Percentiles rank a stretch among this genome's conserved stretches.
Evolutionary conservation across 2,113 vertebrate genomes (phyloP).

Genomic region (Gorilla gorilla): DNA sequence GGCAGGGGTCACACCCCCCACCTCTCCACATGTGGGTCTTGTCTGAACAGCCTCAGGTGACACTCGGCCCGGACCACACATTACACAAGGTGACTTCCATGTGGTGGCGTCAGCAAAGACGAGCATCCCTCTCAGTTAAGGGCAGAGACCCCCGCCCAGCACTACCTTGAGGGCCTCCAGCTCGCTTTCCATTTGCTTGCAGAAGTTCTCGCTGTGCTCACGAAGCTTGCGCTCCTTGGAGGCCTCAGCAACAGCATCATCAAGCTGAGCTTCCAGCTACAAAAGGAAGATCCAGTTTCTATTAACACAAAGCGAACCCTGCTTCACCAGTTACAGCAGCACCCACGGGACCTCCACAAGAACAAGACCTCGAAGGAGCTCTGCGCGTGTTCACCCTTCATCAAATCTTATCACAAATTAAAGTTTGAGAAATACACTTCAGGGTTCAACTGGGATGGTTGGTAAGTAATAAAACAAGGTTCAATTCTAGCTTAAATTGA

Average conservation of each 20-base stretch:
- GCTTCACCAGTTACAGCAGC: neutral
- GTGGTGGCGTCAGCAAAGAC: fast-evolving
- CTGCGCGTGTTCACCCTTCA: neutral
- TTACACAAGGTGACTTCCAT: fast-evolving
- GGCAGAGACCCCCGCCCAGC: neutral
- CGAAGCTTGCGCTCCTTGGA: constrained; percentile 95
- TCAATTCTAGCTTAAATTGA: neutral
- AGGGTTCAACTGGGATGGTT: neutral
- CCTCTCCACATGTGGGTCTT: fast-evolving
- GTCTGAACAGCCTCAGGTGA: fast-evolving
- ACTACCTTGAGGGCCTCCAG: constrained; percentile 93
- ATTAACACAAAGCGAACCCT: neutral
- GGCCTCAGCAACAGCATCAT: constrained; percentile 91
- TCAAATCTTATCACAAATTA: too few species aligned
- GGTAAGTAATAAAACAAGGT: neutral
- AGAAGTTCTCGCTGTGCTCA: constrained; percentile 94
- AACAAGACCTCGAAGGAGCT: neutral
- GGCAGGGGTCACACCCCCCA: fast-evolving
- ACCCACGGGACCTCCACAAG: neutral
- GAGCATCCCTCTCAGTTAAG: neutral
- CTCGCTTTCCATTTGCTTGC: constrained; percentile 94
- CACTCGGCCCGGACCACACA: fast-evolving
- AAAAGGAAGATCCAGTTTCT: neutral
- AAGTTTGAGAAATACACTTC: neutral
- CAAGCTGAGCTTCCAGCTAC: constrained; percentile 94